These are phyloP conservation scores for Drosophila kikkawai DNA, from an alignment of 1,140 invertebrate genomes.

Conservation along the genomic window DNA sequence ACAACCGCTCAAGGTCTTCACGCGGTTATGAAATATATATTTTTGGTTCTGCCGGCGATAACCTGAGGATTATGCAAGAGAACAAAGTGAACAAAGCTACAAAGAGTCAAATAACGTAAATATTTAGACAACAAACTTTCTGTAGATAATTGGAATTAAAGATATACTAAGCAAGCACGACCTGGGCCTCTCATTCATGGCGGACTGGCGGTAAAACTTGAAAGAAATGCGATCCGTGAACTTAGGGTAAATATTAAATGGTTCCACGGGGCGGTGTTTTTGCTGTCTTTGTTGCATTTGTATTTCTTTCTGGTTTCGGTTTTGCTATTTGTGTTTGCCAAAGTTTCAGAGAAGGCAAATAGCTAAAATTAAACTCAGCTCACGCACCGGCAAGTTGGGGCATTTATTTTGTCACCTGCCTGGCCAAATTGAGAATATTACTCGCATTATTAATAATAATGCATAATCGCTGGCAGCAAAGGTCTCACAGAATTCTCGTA, in stretches of 20 bases:
- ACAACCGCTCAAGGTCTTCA: conserved; percentile 36
- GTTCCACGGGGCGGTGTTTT: conserved; percentile 33
- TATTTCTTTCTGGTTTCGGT: conserved; percentile 29
- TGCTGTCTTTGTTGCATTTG: conserved; percentile 11
- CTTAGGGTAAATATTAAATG: conserved; percentile 58
- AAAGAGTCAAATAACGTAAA: conserved; percentile 23
- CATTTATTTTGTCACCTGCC: conserved; percentile 80
- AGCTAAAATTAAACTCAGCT: conserved; percentile 71
- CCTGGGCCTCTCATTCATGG: conserved; percentile 28
- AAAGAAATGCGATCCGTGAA: conserved; percentile 77
- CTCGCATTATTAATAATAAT: conserved; percentile 68
- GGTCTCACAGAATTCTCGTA: conserved; percentile 33
- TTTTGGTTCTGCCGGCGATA: conserved; percentile 10
- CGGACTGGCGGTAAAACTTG: conserved; percentile 43
- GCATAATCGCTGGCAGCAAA: conserved; percentile 57
- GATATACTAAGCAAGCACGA: conserved; percentile 67
- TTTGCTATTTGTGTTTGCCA: conserved; percentile 69
- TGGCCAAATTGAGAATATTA: conserved; percentile 53
- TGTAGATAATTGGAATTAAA: conserved; percentile 79
- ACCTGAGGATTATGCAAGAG: conserved; percentile 35
- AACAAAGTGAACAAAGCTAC: conserved; percentile 4
- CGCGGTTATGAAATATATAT: conserved; percentile 26
- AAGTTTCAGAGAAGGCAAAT: conserved; percentile 63
- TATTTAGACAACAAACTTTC: conserved; percentile 45
- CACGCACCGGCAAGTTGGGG: conserved; percentile 63